Base-by-base conservation (phyloP, 2,797 vertebrate genomes). In the Leptoclinus maculatus region DNA sequence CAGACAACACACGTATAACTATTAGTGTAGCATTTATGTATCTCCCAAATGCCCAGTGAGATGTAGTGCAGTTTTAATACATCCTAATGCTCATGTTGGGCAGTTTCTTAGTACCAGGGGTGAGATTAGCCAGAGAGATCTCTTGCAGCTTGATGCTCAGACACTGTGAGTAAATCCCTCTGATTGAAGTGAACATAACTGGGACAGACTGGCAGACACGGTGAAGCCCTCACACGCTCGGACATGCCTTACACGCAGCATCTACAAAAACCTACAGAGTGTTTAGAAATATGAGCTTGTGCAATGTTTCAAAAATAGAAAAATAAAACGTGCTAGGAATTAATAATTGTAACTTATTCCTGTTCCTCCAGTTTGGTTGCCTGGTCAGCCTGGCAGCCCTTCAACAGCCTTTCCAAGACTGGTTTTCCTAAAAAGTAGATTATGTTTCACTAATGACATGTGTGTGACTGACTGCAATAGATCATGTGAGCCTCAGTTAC, bases 111-210 rank as follows among this genome's bases (percentile, higher is more conserved):
- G 72, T 66, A 14, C 84, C 74, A 62, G 21, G 68, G 45, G 57
- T 80, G 71, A 90, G 91, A 94, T 93, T 88, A 93, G 78, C 67
- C 58, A 23, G 51, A 38, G 60, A 86, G 86, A 87, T 82, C 74
- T 90, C 71, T 53, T 49, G 71, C 79, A 83, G 89, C 89, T 83
- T 80, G 83, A 88, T 86, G 87, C 89, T 93, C 87, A 92, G 93
- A 91, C 89, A 65, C 38, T 78, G 72, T 56, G 69, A 90, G 71
- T 90, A 93, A 94, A 93, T 94, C 93, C 90, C 82, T 86, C 82
- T 94, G 92, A 94, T 93, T 94, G 80, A 92, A 91, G 67, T 92
- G 90, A 94, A 93, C 93, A 94, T 91, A 94, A 93, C 83, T 94
- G 88, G 93, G 91, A 77, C 94, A 92, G 83, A 88, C 84, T 68